phyloP scores from a whole-genome alignment of 2,888 invertebrate species.

The Sinohyriopsis cumingii region DNA sequence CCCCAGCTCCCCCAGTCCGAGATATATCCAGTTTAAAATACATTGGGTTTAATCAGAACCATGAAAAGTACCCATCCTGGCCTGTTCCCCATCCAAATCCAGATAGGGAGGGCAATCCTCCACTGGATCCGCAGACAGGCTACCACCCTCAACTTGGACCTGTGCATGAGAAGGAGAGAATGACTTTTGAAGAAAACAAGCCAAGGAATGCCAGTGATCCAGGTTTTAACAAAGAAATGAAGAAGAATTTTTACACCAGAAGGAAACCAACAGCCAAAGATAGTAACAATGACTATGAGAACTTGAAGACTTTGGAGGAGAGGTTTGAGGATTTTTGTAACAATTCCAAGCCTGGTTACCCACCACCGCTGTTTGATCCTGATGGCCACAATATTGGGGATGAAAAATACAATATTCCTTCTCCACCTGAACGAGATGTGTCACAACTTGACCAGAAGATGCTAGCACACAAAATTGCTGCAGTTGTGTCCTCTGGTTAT shows the following conservation, averaged over 20 bases:
- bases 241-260: slow-evolving; percentile 34
- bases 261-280: slow-evolving; percentile 24
- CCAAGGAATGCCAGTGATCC: slow-evolving; percentile 59
- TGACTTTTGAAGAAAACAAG: slow-evolving; percentile 47
- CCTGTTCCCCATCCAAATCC: slow-evolving; percentile 77
- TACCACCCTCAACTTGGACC: slow-evolving; percentile 32
- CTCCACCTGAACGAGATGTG: slow-evolving; percentile 80
- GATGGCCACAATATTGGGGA: slow-evolving; percentile 78
- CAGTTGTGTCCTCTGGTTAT: slow-evolving; percentile 33
- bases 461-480: slow-evolving; percentile 44
- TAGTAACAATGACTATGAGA: slow-evolving; percentile 29
- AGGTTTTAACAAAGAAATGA: slow-evolving; percentile 52
- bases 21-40: slow-evolving; percentile 81
- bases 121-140: slow-evolving; percentile 73
- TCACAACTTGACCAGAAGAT: slow-evolving; percentile 44
- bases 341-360: slow-evolving; percentile 61
- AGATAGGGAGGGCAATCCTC: slow-evolving; percentile 61
- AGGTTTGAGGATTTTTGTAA: slow-evolving; percentile 54
- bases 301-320: slow-evolving; percentile 33
- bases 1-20: slow-evolving; percentile 76
- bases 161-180: slow-evolving; percentile 34
- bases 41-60: slow-evolving; percentile 78
- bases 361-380: slow-evolving; percentile 75
- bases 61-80: slow-evolving; percentile 85
- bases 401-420: slow-evolving; percentile 80